Percentiles rank a stretch among this genome's conserved stretches.
Evolutionary conservation across 2,113 vertebrate genomes (phyloP).

Genomic region (Athene noctua): DNA sequence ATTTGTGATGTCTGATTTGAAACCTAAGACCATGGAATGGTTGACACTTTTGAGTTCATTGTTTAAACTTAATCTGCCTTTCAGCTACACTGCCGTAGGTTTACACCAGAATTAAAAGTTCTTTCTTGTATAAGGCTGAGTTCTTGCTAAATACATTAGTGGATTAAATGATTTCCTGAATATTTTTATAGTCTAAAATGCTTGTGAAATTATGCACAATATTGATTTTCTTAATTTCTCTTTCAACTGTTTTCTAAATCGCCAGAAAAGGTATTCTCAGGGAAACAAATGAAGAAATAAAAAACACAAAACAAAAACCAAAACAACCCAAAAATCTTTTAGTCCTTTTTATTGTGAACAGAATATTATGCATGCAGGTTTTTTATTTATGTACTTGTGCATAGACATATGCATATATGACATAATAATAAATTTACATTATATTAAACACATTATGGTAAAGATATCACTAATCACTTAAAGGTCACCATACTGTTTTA

Average conservation of each 20-base stretch:
- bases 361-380: not conserved
- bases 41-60: not conserved
- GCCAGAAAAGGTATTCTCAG: not conserved
- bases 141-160: not conserved
- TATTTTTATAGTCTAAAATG: not conserved
- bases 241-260: not conserved
- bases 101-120: not conserved
- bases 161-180: not conserved
- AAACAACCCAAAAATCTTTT: not conserved
- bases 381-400: not conserved
- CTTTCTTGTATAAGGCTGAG: not conserved
- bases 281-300: not conserved
- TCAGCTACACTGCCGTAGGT: not conserved
- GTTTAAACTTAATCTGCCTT: not conserved
- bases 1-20: not conserved
- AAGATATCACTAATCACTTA: not conserved
- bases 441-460: not conserved
- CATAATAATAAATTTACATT: not conserved
- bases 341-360: not conserved
- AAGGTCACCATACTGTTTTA: not conserved
- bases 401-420: not conserved
- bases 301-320: not conserved
- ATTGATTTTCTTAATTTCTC: not conserved
- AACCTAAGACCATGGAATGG: not conserved
- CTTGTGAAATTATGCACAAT: not conserved